Percentiles rank a stretch among this genome's conserved stretches.
phyloP scores from a whole-genome alignment of 2,888 invertebrate genomes.

The Cephus rjabovi region DNA sequence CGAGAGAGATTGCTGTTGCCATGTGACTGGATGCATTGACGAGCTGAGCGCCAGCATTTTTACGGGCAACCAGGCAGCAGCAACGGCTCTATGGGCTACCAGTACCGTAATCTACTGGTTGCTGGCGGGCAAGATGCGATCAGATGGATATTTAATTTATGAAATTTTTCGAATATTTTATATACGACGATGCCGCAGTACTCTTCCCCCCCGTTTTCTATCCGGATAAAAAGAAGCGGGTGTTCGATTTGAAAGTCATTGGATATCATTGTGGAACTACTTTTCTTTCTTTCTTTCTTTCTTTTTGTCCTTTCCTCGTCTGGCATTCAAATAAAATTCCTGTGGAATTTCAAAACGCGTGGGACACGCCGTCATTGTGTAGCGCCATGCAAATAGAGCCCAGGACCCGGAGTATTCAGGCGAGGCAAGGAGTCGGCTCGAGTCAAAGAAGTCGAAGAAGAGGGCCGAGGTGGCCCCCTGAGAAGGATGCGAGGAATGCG shows the following conservation, averaged over 20 bases:
- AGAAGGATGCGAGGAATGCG: slow-evolving; percentile 59
- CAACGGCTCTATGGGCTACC: slow-evolving; percentile 4
- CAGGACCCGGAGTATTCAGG: not conserved
- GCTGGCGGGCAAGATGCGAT: not conserved
- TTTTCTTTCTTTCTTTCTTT: not conserved
- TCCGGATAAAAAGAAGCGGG: not conserved
- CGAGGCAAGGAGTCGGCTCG: not conserved
- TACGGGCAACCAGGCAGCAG: slow-evolving; percentile 14
- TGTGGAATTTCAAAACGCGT: not conserved
- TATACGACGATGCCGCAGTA: not conserved
- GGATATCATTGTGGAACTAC: not conserved
- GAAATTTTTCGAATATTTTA: not conserved
- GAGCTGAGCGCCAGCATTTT: not conserved
- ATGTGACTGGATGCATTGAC: slow-evolving; percentile 32
- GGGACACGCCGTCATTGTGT: not conserved
- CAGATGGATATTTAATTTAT: not conserved
- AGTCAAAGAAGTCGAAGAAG: not conserved
- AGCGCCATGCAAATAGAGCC: not conserved
- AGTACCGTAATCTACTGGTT: not conserved
- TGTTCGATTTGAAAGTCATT: not conserved
- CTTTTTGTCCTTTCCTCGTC: not conserved
- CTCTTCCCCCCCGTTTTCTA: not conserved
- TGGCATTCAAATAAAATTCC: not conserved
- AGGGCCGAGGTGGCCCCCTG: not conserved
- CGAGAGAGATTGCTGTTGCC: slow-evolving; percentile 40